Conservation (phyloP, 2,113 vertebrate species). For the Pteronura brasiliensis region DNA sequence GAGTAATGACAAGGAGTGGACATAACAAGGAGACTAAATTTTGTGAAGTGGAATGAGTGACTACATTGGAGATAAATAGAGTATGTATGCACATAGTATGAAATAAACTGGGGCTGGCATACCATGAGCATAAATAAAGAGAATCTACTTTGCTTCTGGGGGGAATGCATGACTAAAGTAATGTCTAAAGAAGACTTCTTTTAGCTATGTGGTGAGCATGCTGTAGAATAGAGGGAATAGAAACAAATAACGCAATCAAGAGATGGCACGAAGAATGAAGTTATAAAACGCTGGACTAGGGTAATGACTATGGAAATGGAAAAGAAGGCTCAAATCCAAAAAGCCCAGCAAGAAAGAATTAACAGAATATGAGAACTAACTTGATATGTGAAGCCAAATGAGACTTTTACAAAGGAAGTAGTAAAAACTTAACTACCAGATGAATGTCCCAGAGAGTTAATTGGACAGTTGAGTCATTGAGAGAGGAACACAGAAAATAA, state of each 20-base stretch:
- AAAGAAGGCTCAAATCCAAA: conserved; percentile 4
- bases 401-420: conserved; percentile 34
- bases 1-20: not conserved
- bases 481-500: conserved; percentile 32
- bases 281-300: not conserved
- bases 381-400: not conserved
- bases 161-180: not conserved
- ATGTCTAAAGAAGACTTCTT: not conserved
- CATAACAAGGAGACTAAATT: not conserved
- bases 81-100: too few relatives aligned
- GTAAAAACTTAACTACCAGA: conserved; percentile 55
- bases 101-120: not conserved
- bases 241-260: conserved; percentile 3
- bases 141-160: not conserved
- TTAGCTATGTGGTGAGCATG: not conserved
- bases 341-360: not conserved
- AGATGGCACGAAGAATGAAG: not conserved
- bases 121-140: not conserved
- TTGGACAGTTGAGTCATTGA: conserved; percentile 47
- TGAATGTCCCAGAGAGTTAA: conserved; percentile 44
- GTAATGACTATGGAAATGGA: not conserved
- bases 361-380: conserved; percentile 20
- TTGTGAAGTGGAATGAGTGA: not conserved
- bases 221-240: not conserved
- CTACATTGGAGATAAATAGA: not conserved